These are phyloP conservation scores for Leguminivora glycinivorella DNA, from an alignment of 1,140 invertebrate species.

Conservation along the genomic window DNA sequence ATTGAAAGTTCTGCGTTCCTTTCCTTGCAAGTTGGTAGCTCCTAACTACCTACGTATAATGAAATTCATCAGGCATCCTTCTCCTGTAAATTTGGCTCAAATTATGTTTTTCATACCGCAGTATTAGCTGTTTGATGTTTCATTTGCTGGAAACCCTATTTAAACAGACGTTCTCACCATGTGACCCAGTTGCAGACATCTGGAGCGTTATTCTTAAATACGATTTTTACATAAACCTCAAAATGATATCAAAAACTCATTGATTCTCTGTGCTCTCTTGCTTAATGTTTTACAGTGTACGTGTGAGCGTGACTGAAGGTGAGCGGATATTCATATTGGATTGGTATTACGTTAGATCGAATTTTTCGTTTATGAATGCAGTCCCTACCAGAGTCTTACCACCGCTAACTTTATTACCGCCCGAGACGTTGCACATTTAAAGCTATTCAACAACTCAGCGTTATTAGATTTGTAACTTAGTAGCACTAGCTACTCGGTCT, in stretches of 20 bases:
- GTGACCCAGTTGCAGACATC: conserved; percentile 1
- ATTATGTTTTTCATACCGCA: not conserved
- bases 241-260: not conserved
- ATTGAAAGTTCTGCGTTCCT: no score
- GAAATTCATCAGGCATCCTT: no score
- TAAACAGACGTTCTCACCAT: conserved; percentile 1
- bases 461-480: conserved; percentile 13
- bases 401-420: conserved; percentile 3
- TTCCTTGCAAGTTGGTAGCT: no score
- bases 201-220: not conserved
- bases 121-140: not conserved
- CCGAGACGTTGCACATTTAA: conserved; percentile 7
- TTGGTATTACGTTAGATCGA: not conserved
- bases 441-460: conserved; percentile 16
- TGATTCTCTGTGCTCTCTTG: not conserved
- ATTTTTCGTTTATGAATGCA: not conserved
- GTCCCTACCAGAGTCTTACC: not conserved
- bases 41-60: no score
- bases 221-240: not conserved
- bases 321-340: not conserved
- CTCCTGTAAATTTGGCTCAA: no score
- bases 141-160: not conserved
- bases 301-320: not conserved
- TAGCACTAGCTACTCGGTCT: conserved; percentile 3
- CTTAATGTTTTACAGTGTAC: not conserved